A percentile compares a stretch with the other conserved stretches of the same genome.
Evolutionary conservation across 2,113 vertebrate genomes (phyloP).

Genomic region (Atractosteus spatula): DNA sequence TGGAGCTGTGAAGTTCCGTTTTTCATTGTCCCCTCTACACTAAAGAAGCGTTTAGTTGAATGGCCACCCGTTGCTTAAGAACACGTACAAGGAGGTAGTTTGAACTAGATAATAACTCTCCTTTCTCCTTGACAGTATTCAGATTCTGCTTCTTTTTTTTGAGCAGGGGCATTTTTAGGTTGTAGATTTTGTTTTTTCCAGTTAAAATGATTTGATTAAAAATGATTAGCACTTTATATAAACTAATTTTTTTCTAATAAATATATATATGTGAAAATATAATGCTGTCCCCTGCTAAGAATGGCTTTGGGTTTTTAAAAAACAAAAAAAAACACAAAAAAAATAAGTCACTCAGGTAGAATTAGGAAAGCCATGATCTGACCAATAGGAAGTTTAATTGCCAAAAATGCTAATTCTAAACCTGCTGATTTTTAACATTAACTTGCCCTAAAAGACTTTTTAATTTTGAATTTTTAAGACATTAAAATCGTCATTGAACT

Average conservation of each 20-base stretch:
- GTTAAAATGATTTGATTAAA: conserved; percentile 51
- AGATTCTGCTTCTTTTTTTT: conserved; percentile 30
- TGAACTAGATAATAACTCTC: not conserved
- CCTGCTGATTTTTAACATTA: conserved; percentile 33
- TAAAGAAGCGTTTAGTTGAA: conserved; percentile 34
- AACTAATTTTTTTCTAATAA: conserved; percentile 54
- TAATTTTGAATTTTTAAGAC: conserved; percentile 12
- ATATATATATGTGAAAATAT: conserved; percentile 44
- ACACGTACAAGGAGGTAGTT: no score
- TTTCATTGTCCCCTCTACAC: conserved; percentile 38
- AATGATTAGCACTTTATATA: conserved; percentile 72
- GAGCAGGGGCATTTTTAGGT: conserved; percentile 22
- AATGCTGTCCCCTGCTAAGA: conserved; percentile 52
- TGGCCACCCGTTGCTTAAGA: conserved; percentile 34
- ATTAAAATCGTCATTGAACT: conserved; percentile 26
- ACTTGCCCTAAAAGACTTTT: conserved; percentile 22
- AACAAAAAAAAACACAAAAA: conserved; percentile 51
- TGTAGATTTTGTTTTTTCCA: conserved; percentile 26
- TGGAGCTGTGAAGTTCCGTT: conserved; percentile 21
- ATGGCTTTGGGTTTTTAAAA: conserved; percentile 62
- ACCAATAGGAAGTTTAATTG: conserved; percentile 36
- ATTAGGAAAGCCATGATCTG: conserved; percentile 68
- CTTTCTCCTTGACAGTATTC: conserved; percentile 39
- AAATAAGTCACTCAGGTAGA: conserved; percentile 72
- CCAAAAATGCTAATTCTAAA: conserved; percentile 35